Evolutionary conservation across 2,888 invertebrate genomes (phyloP), one percentile per base, ranked within the genome.

Genomic region (Lithosia quadra): DNA sequence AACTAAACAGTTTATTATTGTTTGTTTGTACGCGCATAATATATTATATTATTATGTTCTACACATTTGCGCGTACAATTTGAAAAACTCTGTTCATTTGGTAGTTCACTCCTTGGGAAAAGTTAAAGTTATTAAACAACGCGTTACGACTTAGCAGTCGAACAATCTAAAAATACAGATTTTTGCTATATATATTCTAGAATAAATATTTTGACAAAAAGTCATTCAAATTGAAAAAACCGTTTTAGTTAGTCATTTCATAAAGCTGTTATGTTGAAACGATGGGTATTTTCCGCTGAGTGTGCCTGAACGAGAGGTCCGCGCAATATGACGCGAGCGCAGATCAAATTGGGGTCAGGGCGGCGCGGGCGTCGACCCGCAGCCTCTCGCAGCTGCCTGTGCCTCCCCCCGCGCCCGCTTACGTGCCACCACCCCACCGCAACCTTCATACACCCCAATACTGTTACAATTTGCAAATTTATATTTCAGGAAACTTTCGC

Each of bases 251-350:
- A 74, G 74, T 76, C 67, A 74, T 80, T 76, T 75, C 74, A 80
- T 75, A 77, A 79, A 79, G 76, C 76, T 77, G 76, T 77, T 76
- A 78, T 88, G 85, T 88, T 87, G 86, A 86, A 90, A 89, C 83
- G 82, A 88, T 92, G 92, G 92, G 92, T 91, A 91, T 93, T 94
- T 94, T 94, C 94, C 94, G 90, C 90, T 90, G 86, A 86, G 88
- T 90, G 82, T 89, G 93, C 89, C 91, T 90, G 94, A 94, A 93
- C 91, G 90, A 92, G 91, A 90, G 91, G 91, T 90, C 91, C 91
- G 94, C 91, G 90, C 91, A 90, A 91, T 92, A 94, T 95, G 96
- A 94, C 93, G 94, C 92, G 93, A 91, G 92, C 91, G 90, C 91
- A 86, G 84, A 84, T 85, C 90, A 86, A 86, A 94, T 94, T 94